Percentiles rank a stretch among this genome's conserved stretches.
Evolutionary conservation across 2,888 invertebrate genomes (phyloP).

Genomic region (Parnassius mnemosyne): DNA sequence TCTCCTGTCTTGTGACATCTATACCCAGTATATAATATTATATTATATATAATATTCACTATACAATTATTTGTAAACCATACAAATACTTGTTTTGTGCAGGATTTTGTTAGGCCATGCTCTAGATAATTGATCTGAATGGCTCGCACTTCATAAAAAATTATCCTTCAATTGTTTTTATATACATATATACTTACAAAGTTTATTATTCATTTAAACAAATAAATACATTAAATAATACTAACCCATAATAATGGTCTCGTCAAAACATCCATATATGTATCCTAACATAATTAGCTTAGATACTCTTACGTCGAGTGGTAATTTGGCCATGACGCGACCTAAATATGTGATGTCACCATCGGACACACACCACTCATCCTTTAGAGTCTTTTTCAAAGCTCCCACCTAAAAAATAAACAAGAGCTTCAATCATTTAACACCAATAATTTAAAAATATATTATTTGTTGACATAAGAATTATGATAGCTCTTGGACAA

Average conservation of each 20-base stretch:
- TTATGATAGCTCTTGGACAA: background rate
- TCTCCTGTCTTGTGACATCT: no score
- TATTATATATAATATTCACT: no score
- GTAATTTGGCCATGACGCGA: constrained; percentile 88
- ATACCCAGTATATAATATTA: no score
- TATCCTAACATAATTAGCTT: constrained; percentile 93
- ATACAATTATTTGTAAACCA: no score
- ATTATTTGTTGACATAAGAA: background rate
- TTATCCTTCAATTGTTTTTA: no score
- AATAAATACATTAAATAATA: constrained; percentile 1
- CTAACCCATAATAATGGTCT: constrained; percentile 89
- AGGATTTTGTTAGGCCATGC: no score
- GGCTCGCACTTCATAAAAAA: no score
- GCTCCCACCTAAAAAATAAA: constrained; percentile 84
- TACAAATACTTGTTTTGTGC: no score
- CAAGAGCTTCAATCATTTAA: background rate
- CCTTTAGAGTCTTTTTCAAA: constrained; percentile 81
- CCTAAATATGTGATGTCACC: constrained; percentile 95
- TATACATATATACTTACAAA: no score
- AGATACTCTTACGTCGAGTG: constrained; percentile 89
- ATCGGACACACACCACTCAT: constrained; percentile 81
- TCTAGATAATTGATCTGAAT: no score
- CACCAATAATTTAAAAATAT: no score
- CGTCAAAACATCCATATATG: constrained; percentile 91
- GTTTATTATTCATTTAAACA: background rate